Percentiles rank a stretch among this genome's conserved stretches.
phyloP scores from a whole-genome alignment of 2,113 vertebrate species.

The Prolemur simus region DNA sequence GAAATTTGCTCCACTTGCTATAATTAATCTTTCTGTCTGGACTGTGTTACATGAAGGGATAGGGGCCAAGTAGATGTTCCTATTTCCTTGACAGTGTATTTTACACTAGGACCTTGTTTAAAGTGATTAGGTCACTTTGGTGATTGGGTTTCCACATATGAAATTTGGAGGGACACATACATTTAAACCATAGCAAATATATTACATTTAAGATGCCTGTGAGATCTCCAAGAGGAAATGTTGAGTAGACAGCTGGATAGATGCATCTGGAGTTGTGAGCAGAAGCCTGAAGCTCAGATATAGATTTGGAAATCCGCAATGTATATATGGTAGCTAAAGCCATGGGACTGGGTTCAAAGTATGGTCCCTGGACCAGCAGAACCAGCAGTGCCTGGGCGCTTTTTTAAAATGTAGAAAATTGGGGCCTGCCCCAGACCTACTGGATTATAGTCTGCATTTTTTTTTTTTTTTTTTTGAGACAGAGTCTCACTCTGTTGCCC shows the following conservation, averaged over 20 bases:
- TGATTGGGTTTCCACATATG: background rate
- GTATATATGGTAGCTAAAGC: background rate
- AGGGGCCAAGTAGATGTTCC: background rate
- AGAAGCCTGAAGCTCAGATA: background rate
- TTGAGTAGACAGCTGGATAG: background rate
- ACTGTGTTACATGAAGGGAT: background rate
- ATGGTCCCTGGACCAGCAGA: background rate
- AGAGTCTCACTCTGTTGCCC: too few species aligned
- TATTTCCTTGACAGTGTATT: background rate
- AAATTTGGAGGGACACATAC: background rate
- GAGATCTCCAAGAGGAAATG: background rate
- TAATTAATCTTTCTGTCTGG: slow-evolving; percentile 11
- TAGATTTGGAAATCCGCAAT: background rate
- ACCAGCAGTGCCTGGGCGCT: background rate
- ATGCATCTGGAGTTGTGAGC: background rate
- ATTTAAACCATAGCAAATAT: background rate
- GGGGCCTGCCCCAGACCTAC: background rate
- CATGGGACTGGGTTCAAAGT: background rate
- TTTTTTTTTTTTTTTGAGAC: too few species aligned
- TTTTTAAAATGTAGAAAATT: background rate
- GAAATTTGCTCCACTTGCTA: background rate
- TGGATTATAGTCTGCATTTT: background rate
- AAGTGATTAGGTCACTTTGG: background rate
- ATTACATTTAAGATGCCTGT: background rate
- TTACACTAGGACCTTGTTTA: background rate